Percentiles rank a stretch among this genome's conserved stretches.
Conservation (phyloP, 2,797 vertebrate genomes). For the Coracias cyanogaster region DNA sequence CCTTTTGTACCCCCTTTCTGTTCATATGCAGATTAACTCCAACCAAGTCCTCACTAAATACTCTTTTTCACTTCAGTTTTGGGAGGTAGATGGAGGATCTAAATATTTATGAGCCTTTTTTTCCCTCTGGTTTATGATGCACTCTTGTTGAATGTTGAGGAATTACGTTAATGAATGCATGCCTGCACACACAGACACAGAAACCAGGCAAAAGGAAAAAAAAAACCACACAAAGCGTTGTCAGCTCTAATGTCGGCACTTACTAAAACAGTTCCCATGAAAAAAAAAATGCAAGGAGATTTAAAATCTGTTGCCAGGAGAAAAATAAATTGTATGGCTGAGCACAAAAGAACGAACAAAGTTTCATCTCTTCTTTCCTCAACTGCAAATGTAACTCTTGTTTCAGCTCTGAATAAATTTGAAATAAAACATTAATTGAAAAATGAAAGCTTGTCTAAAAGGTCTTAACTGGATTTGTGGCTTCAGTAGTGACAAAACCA, state of each 20-base stretch:
- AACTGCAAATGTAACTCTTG: conserved; percentile 61
- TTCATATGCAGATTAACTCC: conserved; percentile 89
- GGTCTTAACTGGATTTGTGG: neutral
- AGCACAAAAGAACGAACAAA: conserved; percentile 73
- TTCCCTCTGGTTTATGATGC: conserved; percentile 78
- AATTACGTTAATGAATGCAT: conserved; percentile 88
- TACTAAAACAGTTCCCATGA: conserved; percentile 81
- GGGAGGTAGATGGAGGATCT: conserved; percentile 76
- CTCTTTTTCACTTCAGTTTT: conserved; percentile 64
- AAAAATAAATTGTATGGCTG: conserved; percentile 74
- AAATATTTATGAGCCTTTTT: conserved; percentile 84
- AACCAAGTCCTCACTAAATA: conserved; percentile 77
- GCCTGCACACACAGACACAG: conserved; percentile 85
- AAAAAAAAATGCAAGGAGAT: conserved; percentile 54
- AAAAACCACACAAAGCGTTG: conserved; percentile 69
- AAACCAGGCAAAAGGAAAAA: conserved; percentile 81
- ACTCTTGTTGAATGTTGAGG: conserved; percentile 82
- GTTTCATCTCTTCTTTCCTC: conserved; percentile 74
- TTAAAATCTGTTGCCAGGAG: conserved; percentile 78
- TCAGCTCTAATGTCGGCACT: conserved; percentile 70
- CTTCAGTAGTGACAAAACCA: neutral
- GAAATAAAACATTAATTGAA: conserved; percentile 59
- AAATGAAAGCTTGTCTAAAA: conserved; percentile 23
- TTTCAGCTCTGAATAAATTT: conserved; percentile 51
- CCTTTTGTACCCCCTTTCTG: conserved; percentile 79